Conservation (phyloP, 2,797 vertebrate genomes). For the Clarias pachynema region DNA sequence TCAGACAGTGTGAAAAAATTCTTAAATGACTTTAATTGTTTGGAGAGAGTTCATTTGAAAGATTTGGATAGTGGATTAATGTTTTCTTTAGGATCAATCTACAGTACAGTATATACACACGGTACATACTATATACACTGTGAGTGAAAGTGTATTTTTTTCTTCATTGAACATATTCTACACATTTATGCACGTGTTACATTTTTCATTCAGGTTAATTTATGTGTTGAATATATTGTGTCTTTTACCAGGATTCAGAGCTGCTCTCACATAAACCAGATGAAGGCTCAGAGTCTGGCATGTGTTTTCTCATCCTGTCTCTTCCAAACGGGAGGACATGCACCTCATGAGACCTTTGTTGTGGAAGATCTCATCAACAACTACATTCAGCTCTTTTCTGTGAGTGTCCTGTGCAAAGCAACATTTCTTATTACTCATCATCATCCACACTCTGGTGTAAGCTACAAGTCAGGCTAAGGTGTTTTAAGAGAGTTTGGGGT, state of each 20-base stretch:
- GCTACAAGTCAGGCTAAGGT: not conserved
- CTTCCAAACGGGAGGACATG: slow-evolving; percentile 93
- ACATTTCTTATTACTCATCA: not conserved
- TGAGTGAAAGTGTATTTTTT: not conserved
- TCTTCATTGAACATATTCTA: not conserved
- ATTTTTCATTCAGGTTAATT: not conserved
- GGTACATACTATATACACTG: slow-evolving; percentile 10
- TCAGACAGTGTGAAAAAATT: slow-evolving; percentile 53
- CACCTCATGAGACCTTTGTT: slow-evolving; percentile 84
- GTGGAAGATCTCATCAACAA: slow-evolving; percentile 89
- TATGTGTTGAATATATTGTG: slow-evolving; percentile 10
- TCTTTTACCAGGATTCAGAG: slow-evolving; percentile 79
- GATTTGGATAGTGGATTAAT: slow-evolving; percentile 60
- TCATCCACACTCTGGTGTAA: not conserved
- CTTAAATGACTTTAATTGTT: slow-evolving; percentile 61
- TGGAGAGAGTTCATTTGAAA: slow-evolving; percentile 63
- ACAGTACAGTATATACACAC: too few relatives aligned
- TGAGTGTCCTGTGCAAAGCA: slow-evolving; percentile 70
- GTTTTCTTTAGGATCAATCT: slow-evolving; percentile 49
- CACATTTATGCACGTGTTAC: not conserved
- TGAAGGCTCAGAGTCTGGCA: slow-evolving; percentile 84
- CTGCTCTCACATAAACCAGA: slow-evolving; percentile 91
- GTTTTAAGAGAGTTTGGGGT: not conserved
- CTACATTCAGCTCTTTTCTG: slow-evolving; percentile 89
- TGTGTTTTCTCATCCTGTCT: slow-evolving; percentile 89